Evolutionary conservation across 2,888 invertebrate species (phyloP).

Genomic region (Amphipyra berbera): DNA sequence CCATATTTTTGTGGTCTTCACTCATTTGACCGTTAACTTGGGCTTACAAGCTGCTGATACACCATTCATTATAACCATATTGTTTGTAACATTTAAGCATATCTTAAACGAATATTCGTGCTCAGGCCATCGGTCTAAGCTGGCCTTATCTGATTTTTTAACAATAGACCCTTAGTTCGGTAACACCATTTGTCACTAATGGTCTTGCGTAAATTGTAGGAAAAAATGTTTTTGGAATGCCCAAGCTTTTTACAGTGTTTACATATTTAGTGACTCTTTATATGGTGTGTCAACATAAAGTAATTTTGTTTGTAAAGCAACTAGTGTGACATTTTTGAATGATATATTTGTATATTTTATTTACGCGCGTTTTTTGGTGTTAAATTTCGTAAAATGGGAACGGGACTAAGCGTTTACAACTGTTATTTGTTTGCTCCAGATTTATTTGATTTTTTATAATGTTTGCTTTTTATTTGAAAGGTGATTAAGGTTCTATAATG

Average conservation of each 20-base stretch:
- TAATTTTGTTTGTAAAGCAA: slow-evolving; percentile 32
- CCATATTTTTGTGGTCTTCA: no score
- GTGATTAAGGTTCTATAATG: no score
- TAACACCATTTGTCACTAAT: slow-evolving; percentile 54
- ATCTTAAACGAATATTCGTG: slow-evolving; percentile 59
- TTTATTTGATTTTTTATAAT: no score
- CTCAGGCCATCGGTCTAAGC: slow-evolving; percentile 38
- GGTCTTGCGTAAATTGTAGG: slow-evolving; percentile 50
- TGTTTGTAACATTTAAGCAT: slow-evolving; percentile 53
- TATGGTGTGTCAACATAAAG: slow-evolving; percentile 33
- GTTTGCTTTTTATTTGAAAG: no score
- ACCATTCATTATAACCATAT: slow-evolving; percentile 45
- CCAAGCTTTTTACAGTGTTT: slow-evolving; percentile 37
- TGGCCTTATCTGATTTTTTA: slow-evolving; percentile 56
- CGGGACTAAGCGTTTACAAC: no score
- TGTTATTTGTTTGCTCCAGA: no score
- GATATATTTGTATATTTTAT: slow-evolving; percentile 2
- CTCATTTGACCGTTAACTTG: slow-evolving; percentile 5
- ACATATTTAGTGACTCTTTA: slow-evolving; percentile 31
- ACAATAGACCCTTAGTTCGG: slow-evolving; percentile 50
- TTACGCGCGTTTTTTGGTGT: not conserved
- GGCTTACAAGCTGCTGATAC: slow-evolving; percentile 33
- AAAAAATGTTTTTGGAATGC: slow-evolving; percentile 39
- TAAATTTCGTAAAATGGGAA: slow-evolving; percentile 4
- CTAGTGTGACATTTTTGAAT: slow-evolving; percentile 18